phyloP scores from a whole-genome alignment of 2,888 invertebrate species.

The Xestia rhomboidea region DNA sequence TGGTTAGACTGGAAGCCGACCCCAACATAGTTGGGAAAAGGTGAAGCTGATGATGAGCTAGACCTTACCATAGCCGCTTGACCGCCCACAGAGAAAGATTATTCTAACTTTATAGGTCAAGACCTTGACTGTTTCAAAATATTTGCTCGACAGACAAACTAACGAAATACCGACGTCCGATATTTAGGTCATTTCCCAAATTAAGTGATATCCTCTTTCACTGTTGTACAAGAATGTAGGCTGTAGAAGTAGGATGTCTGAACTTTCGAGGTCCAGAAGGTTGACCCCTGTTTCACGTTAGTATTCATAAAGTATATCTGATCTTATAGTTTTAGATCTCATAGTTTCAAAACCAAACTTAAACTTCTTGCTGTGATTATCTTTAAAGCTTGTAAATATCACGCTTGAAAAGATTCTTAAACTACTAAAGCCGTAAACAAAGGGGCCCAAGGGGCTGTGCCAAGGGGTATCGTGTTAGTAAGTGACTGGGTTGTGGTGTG shows the following conservation, averaged over 20 bases:
- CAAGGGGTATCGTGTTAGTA: neutral
- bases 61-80: neutral
- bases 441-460: no score
- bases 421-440: no score
- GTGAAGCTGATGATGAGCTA: neutral
- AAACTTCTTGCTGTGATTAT: neutral
- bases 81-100: neutral
- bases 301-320: conserved; percentile 37
- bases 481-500: neutral
- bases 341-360: conserved; percentile 10
- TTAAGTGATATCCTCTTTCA: neutral
- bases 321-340: neutral
- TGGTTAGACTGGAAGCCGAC: neutral
- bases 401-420: neutral
- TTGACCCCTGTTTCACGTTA: conserved; percentile 12
- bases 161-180: neutral
- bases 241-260: neutral
- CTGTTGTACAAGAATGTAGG: conserved; percentile 21
- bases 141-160: neutral
- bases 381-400: neutral
- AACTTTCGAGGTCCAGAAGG: conserved; percentile 6
- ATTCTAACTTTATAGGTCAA: neutral
- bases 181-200: conserved; percentile 20
- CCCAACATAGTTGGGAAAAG: neutral
- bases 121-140: neutral